Evolutionary conservation across 2,888 invertebrate genomes (phyloP).

Genomic region (Alitta virens): DNA sequence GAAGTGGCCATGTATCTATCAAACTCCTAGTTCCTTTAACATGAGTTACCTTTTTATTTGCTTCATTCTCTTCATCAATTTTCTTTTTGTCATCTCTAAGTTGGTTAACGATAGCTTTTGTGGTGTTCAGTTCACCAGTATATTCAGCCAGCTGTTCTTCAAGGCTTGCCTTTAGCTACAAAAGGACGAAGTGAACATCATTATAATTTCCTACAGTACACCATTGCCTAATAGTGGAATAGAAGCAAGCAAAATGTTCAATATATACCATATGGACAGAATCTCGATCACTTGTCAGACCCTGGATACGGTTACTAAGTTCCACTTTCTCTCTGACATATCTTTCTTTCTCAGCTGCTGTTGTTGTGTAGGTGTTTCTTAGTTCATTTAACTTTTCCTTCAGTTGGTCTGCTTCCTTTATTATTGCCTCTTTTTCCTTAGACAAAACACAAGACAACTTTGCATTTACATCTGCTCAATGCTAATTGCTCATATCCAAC

Average conservation of each 20-base stretch:
- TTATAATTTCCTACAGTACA: neutral
- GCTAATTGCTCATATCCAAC: too few species aligned
- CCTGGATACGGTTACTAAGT: slow-evolving; percentile 40
- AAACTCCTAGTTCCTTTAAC: too few species aligned
- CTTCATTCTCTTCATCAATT: slow-evolving; percentile 38
- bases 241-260: neutral
- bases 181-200: neutral
- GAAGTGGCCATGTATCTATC: too few species aligned
- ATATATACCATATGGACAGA: neutral
- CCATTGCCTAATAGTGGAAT: neutral
- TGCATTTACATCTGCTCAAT: neutral
- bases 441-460: neutral
- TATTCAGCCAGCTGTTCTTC: slow-evolving; percentile 44
- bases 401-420: slow-evolving; percentile 36
- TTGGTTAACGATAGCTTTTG: neutral
- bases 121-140: slow-evolving; percentile 29
- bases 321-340: slow-evolving; percentile 48
- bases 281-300: slow-evolving; percentile 24
- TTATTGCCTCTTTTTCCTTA: slow-evolving; percentile 42
- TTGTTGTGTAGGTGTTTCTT: slow-evolving; percentile 34
- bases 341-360: slow-evolving; percentile 43
- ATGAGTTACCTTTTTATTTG: slow-evolving; percentile 40
- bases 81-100: slow-evolving; percentile 18
- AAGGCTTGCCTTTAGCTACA: slow-evolving; percentile 32
- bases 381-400: slow-evolving; percentile 42